A percentile compares a stretch with the other conserved stretches of the same genome.
phyloP scores from a whole-genome alignment of 2,888 invertebrate genomes.

The Plusia festucae region DNA sequence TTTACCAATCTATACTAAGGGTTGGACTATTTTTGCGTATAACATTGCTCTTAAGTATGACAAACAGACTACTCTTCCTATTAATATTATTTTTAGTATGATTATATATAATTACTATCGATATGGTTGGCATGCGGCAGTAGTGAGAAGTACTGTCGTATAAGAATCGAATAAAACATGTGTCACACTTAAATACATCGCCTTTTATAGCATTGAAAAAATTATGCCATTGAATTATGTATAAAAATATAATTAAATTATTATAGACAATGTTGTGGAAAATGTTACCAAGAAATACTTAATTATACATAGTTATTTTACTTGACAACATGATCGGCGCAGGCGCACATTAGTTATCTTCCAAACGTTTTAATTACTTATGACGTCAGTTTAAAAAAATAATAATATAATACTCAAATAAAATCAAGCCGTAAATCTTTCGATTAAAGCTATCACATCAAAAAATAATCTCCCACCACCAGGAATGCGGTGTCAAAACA shows the following conservation, averaged over 20 bases:
- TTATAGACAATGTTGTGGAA: conserved; percentile 6
- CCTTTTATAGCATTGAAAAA: conserved; percentile 34
- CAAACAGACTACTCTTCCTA: neutral
- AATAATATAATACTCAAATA: neutral
- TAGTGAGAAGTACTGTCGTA: conserved; percentile 11
- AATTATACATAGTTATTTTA: neutral
- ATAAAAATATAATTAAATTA: conserved; percentile 25
- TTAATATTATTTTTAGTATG: neutral
- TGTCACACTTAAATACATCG: conserved; percentile 21
- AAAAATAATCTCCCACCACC: conserved; percentile 38
- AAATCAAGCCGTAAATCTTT: conserved; percentile 23
- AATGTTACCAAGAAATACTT: neutral
- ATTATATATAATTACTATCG: conserved; percentile 1
- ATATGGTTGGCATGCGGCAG: conserved; percentile 47
- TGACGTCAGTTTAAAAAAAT: neutral
- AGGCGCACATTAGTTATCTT: neutral
- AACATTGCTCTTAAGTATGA: no score
- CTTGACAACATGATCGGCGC: neutral
- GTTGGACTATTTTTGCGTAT: no score
- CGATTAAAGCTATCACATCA: conserved; percentile 39
- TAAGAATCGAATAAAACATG: conserved; percentile 15
- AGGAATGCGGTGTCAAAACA: conserved; percentile 55
- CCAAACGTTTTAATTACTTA: neutral
- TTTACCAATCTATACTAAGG: no score
- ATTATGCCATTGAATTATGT: conserved; percentile 17